Evolutionary conservation across 2,888 invertebrate species (phyloP).

Genomic region (Drosophila eohydei): DNA sequence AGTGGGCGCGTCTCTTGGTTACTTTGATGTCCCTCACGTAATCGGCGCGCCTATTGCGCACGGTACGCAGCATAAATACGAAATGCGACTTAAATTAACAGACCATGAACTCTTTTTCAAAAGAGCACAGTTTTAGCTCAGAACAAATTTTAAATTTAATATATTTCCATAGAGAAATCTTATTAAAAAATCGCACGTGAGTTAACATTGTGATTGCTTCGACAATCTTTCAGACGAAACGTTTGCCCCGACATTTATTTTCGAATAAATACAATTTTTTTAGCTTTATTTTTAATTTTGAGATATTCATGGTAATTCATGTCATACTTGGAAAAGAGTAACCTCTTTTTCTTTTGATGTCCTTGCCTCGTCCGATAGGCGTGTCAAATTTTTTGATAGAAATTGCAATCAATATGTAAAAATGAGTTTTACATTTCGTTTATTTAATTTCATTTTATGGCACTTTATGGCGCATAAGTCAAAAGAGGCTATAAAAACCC

Average conservation of each 20-base stretch:
- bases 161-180: neutral
- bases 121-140: neutral
- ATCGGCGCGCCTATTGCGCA: constrained; percentile 32
- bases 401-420: constrained; percentile 74
- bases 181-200: neutral
- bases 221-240: too few relatives aligned
- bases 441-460: constrained; percentile 79
- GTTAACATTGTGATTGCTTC: neutral
- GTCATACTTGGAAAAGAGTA: neutral
- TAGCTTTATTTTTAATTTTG: neutral
- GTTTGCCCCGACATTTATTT: too few relatives aligned
- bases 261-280: neutral
- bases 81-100: constrained; percentile 52
- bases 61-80: constrained; percentile 47
- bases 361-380: constrained; percentile 31
- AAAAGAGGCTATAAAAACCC: constrained; percentile 67
- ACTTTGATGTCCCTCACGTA: constrained; percentile 78
- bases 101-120: constrained; percentile 55
- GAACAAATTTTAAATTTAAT: neutral
- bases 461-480: constrained; percentile 77
- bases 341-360: constrained; percentile 27
- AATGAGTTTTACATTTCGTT: constrained; percentile 69
- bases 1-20: constrained; percentile 59
- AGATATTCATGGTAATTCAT: neutral
- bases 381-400: constrained; percentile 63